Conservation (phyloP, 1,140 invertebrate species). For the Tribolium castaneum region DNA sequence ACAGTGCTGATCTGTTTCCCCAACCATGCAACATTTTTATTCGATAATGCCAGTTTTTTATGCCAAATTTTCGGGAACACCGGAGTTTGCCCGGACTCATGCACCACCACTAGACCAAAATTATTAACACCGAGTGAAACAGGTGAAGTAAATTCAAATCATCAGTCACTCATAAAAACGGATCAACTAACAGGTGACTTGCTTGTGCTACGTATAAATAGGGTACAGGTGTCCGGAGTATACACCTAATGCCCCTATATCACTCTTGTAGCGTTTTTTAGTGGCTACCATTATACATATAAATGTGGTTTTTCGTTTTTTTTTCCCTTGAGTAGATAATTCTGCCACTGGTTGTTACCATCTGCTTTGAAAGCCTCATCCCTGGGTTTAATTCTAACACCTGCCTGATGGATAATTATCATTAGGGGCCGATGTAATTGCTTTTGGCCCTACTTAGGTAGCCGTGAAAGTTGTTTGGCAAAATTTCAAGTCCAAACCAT, state of each 20-base stretch:
- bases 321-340: conserved; percentile 1
- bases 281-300: not conserved
- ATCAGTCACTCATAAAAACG: conserved; percentile 1
- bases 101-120: not conserved
- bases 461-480: no score
- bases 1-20: conserved; percentile 60
- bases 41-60: conserved; percentile 23
- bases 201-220: conserved; percentile 1
- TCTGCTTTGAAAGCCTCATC: conserved; percentile 8
- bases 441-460: not conserved
- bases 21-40: conserved; percentile 49
- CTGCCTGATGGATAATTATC: conserved; percentile 12
- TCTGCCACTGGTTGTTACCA: conserved; percentile 11
- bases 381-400: not conserved
- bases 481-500: no score
- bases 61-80: not conserved
- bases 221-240: not conserved
- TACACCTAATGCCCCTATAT: conserved; percentile 4
- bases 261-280: conserved; percentile 2
- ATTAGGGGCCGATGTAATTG: not conserved
- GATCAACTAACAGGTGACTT: conserved; percentile 10
- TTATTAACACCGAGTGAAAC: not conserved
- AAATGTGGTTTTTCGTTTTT: conserved; percentile 2
- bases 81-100: no score
- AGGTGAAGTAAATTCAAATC: not conserved